Evolutionary conservation across 2,888 invertebrate species (phyloP).

Genomic region (Cantharis rustica): DNA sequence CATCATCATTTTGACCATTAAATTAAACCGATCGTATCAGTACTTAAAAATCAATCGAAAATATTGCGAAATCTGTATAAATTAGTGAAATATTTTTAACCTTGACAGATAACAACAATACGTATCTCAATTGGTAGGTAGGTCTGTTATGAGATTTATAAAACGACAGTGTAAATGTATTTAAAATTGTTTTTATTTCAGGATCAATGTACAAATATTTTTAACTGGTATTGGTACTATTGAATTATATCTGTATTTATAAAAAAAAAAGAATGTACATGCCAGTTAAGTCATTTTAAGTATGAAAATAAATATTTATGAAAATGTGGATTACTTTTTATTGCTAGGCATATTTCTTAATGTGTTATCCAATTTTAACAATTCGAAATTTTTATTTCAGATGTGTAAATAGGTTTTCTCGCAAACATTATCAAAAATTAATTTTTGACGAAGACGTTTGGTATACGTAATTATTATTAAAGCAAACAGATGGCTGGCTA

Average conservation of each 20-base stretch:
- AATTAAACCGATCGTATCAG: background rate
- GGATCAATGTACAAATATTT: constrained; percentile 57
- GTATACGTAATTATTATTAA: too few relatives aligned
- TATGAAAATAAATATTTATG: constrained; percentile 59
- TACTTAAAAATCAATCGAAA: background rate
- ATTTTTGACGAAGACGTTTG: too few relatives aligned
- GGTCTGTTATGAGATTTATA: constrained; percentile 36
- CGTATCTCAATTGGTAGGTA: constrained; percentile 43
- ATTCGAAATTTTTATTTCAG: background rate
- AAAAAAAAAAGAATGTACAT: constrained; percentile 49
- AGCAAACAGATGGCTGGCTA: too few relatives aligned
- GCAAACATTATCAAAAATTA: too few relatives aligned
- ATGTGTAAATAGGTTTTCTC: too few relatives aligned
- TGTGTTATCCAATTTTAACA: background rate
- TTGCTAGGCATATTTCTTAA: background rate
- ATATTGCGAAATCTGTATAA: background rate
- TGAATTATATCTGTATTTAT: constrained; percentile 55
- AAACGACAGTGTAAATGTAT: constrained; percentile 50
- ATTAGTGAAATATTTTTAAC: constrained; percentile 11
- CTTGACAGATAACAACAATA: constrained; percentile 37
- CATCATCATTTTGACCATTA: background rate
- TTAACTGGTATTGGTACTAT: constrained; percentile 52
- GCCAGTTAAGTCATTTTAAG: constrained; percentile 57
- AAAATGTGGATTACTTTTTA: constrained; percentile 39
- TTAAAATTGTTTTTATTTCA: constrained; percentile 54